These are phyloP conservation scores for Polydesmus complanatus DNA, from an alignment of 2,888 invertebrate genomes.

Conservation along the genomic window DNA sequence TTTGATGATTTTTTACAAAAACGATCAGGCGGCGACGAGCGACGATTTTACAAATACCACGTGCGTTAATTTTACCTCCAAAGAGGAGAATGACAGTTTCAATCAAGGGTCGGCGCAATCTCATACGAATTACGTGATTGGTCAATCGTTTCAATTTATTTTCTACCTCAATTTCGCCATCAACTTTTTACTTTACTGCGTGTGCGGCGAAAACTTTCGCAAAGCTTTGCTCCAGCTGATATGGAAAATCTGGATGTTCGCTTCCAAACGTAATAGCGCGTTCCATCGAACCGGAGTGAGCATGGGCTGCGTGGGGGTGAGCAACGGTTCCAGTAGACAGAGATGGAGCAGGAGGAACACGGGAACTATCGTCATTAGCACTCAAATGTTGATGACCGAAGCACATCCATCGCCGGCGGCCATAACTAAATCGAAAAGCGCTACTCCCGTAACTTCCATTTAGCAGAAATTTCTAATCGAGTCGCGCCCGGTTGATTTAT, in stretches of 20 bases:
- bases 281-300: not conserved
- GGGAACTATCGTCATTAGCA: not conserved
- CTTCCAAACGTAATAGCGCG: not conserved
- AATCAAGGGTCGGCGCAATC: not conserved
- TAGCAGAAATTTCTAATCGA: no score
- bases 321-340: not conserved
- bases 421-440: not conserved
- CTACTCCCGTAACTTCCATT: not conserved
- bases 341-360: conserved; percentile 1
- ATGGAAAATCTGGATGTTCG: not conserved
- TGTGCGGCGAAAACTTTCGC: conserved; percentile 13
- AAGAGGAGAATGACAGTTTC: not conserved
- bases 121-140: conserved; percentile 27
- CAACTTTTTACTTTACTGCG: conserved; percentile 12
- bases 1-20: not conserved
- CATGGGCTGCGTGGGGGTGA: not conserved
- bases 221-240: conserved; percentile 31
- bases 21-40: not conserved
- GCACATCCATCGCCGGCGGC: not conserved
- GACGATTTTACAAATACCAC: not conserved
- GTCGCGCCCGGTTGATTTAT: not conserved
- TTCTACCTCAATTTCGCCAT: conserved; percentile 10
- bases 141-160: not conserved
- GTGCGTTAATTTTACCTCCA: not conserved
- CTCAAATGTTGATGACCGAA: not conserved